Percentiles rank a stretch among this genome's conserved stretches.
Conservation (phyloP, 2,797 vertebrate species). For the Chrysocyon brachyurus region DNA sequence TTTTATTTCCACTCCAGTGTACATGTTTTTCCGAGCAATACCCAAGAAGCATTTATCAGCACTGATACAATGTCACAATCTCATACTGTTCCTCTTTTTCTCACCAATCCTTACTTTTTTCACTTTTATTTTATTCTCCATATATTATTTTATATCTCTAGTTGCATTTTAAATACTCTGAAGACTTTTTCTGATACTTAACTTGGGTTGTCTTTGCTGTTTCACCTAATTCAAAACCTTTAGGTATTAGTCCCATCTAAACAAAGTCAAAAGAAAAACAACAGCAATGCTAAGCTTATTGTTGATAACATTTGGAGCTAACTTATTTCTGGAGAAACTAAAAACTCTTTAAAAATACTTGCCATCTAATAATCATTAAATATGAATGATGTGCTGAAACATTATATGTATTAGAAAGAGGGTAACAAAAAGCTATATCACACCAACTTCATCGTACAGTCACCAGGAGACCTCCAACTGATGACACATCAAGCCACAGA, state of each 20-base stretch:
- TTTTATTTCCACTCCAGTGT: neutral
- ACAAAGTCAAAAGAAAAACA: constrained; percentile 47
- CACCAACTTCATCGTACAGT: constrained; percentile 12
- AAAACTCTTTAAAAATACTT: constrained; percentile 1
- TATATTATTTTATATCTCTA: neutral
- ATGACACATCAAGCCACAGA: neutral
- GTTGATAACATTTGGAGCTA: neutral
- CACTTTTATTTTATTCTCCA: neutral
- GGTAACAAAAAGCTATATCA: neutral
- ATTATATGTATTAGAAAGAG: neutral
- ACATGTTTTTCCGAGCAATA: neutral
- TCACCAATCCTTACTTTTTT: constrained; percentile 34
- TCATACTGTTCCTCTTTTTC: neutral
- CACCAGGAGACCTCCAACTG: constrained; percentile 29
- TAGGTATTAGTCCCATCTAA: neutral
- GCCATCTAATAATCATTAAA: constrained; percentile 8
- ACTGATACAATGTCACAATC: too few species aligned
- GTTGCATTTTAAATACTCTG: constrained; percentile 36
- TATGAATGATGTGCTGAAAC: neutral
- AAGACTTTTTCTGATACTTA: neutral
- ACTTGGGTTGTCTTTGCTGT: neutral
- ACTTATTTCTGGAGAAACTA: constrained; percentile 35
- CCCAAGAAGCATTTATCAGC: neutral
- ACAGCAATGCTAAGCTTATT: neutral
- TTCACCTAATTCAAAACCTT: constrained; percentile 11